Base-by-base conservation (phyloP, 2,888 invertebrate species). In the Noctua pronuba region DNA sequence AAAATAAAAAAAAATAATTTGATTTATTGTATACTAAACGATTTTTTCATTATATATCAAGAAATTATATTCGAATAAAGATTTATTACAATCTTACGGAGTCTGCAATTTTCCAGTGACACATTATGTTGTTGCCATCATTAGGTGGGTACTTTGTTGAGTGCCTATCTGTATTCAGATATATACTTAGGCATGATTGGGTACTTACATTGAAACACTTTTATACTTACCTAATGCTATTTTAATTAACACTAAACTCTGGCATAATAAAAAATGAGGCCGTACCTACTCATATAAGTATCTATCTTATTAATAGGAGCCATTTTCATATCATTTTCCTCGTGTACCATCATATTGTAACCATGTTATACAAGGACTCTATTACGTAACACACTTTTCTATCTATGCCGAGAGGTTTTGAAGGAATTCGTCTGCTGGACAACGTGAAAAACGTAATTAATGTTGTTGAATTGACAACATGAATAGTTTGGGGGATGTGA, bases 311-410 rank as follows among this genome's bases (percentile, higher is more conserved):
- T 60, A 46, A 46, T 28, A 72, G 21, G 44, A 58, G 21, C 21
- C 24, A 35, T 21, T 72, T 31, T 72, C 55, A 72, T 71, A 35
- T 38, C 21, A 69, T 60, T 60, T 58, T 72, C 4, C 21, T 46
- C 35, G 44, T 38, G 35, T 18, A 18, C 18, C 60, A 18, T 31
- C 18, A 31, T 11, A 21, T 55, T 60, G 31, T 60, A 31, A 31
- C 16, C 28, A 28, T 31, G 7, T 18, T 31, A 31, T 21, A 31
- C 21, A 21, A 60, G 10, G 28, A 13, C 21, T 18, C 31, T 31
- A 38, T 35, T 35, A 64, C 64, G 64, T 64, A 10, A 38, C 24
- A 64, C 35, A 35, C 38, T 64, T 38, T 38, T 3, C 16, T 38
- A 24, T 24, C 6, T 24, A 11, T 38, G 24, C 35, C 35, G 11